phyloP scores from a whole-genome alignment of 2,888 invertebrate species.

The Dorcus hopei region DNA sequence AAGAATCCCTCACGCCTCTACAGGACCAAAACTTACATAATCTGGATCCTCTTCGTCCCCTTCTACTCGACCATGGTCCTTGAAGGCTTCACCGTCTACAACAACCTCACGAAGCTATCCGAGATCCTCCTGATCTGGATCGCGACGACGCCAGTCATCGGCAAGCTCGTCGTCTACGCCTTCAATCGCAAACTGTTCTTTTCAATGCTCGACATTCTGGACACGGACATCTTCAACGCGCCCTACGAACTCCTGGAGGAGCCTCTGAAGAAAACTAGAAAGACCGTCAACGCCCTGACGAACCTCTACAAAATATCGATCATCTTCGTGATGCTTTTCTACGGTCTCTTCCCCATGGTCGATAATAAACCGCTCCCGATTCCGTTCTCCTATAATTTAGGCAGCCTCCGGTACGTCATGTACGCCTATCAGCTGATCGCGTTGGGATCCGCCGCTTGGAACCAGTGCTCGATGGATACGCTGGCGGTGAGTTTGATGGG shows the following conservation, averaged over 20 bases:
- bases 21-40: neutral
- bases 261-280: slow-evolving; percentile 1
- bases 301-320: neutral
- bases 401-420: slow-evolving; percentile 1
- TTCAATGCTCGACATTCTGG: slow-evolving; percentile 5
- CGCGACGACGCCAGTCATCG: neutral
- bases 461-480: slow-evolving; percentile 6
- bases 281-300: neutral
- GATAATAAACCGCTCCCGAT: slow-evolving; percentile 1
- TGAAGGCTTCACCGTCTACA: neutral
- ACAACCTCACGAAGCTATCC: slow-evolving; percentile 3
- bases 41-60: neutral
- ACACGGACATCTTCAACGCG: slow-evolving; percentile 8
- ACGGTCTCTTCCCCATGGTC: slow-evolving; percentile 5
- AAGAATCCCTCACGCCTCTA: neutral
- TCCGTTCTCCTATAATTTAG: slow-evolving; percentile 5
- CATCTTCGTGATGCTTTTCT: neutral
- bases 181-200: slow-evolving; percentile 2
- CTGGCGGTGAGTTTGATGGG: slow-evolving; percentile 6
- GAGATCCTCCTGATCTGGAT: slow-evolving; percentile 3
- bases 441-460: slow-evolving; percentile 3
- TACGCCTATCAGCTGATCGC: slow-evolving; percentile 5
- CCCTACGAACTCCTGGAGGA: slow-evolving; percentile 2
- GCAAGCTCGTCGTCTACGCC: slow-evolving; percentile 1
- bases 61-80: neutral